Percentiles rank a stretch among this genome's conserved stretches.
phyloP scores from a whole-genome alignment of 2,113 vertebrate genomes.

The Microcebus lehilahytsara region DNA sequence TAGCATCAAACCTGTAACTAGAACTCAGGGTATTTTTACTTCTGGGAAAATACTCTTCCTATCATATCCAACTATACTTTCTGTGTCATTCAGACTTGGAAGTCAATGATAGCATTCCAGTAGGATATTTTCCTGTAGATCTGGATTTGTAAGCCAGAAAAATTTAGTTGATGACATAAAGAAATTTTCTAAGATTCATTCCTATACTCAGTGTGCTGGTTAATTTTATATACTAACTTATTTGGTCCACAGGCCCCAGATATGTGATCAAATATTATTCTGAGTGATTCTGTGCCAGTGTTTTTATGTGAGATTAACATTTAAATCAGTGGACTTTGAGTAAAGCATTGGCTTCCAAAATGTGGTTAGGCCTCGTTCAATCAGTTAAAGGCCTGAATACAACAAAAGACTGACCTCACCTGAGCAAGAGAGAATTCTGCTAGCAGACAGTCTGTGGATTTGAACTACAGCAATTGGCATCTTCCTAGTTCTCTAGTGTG shows the following conservation, averaged over 20 bases:
- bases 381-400: background rate
- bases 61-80: background rate
- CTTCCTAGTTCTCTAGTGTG: background rate
- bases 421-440: background rate
- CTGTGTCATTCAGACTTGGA: background rate
- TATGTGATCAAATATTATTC: background rate
- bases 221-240: conserved; percentile 40
- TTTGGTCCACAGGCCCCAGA: background rate
- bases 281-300: background rate
- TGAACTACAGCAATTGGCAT: background rate
- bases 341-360: background rate
- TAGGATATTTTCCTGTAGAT: background rate
- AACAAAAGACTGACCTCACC: background rate
- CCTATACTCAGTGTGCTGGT: background rate
- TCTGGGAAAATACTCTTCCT: background rate
- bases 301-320: conserved; percentile 33
- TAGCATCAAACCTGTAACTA: background rate
- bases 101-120: background rate
- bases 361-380: background rate
- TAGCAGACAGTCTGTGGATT: background rate
- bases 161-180: background rate
- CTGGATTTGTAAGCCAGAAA: background rate
- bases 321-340: background rate
- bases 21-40: background rate
- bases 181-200: background rate